These are phyloP conservation scores for Rhea americana DNA, from an alignment of 2,113 vertebrate species.

Conservation along the genomic window DNA sequence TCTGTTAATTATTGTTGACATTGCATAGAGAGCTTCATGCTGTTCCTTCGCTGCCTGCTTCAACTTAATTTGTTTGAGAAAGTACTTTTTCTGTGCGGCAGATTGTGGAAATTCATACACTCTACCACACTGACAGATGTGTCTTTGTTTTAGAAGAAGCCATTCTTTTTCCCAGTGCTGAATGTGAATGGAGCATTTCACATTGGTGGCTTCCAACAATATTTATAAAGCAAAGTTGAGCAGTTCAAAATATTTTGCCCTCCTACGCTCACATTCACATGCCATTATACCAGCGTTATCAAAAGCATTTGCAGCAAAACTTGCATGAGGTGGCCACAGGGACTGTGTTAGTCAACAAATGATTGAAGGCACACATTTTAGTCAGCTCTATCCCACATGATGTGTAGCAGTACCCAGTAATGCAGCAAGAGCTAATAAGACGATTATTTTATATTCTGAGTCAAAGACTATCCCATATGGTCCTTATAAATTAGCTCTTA, in stretches of 20 bases:
- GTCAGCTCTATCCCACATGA: background rate
- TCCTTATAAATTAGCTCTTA: background rate
- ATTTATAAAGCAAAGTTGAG: conserved; percentile 49
- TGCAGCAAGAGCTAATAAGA: background rate
- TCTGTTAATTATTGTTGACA: conserved; percentile 70
- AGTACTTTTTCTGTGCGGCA: conserved; percentile 53
- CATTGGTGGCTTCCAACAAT: conserved; percentile 59
- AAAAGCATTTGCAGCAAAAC: conserved; percentile 27
- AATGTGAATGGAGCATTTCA: conserved; percentile 56
- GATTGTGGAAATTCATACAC: conserved; percentile 58
- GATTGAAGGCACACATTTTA: background rate
- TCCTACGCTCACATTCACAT: conserved; percentile 55
- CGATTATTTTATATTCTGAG: background rate
- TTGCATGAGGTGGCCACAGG: background rate
- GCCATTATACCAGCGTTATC: conserved; percentile 13
- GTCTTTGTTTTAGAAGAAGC: conserved; percentile 63
- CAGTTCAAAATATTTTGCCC: conserved; percentile 65
- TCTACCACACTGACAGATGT: conserved; percentile 62
- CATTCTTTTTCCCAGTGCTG: conserved; percentile 32
- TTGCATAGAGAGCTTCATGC: conserved; percentile 57
- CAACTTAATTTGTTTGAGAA: conserved; percentile 64
- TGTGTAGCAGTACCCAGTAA: background rate
- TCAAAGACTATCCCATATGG: background rate
- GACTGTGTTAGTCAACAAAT: conserved; percentile 12
- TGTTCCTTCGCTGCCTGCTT: conserved; percentile 61